These are phyloP conservation scores for Sciurus carolinensis DNA, from an alignment of 2,797 vertebrate genomes.

Conservation along the genomic window DNA sequence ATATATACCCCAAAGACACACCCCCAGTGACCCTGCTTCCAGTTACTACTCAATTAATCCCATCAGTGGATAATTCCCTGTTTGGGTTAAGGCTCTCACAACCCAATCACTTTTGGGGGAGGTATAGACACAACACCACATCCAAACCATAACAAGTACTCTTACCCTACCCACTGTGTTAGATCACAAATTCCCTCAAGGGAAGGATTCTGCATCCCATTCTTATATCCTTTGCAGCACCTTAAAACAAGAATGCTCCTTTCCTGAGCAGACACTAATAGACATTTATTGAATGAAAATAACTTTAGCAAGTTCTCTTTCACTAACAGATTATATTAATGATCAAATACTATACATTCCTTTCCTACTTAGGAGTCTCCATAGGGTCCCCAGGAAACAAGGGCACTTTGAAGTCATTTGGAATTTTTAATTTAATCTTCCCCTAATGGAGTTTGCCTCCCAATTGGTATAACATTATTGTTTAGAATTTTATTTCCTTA, in stretches of 20 bases:
- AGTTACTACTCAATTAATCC: too few species aligned
- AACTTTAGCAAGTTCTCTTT: slow-evolving; percentile 2
- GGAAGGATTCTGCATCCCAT: background rate
- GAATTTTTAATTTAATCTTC: slow-evolving; percentile 79
- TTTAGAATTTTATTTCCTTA: slow-evolving; percentile 74
- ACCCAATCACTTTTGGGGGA: too few species aligned
- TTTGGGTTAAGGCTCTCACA: too few species aligned
- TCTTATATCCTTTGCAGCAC: background rate
- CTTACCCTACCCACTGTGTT: background rate
- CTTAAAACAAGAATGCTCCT: background rate
- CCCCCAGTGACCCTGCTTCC: too few species aligned
- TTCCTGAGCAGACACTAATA: slow-evolving; percentile 58
- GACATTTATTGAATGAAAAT: background rate
- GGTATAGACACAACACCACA: too few species aligned
- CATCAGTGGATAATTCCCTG: too few species aligned
- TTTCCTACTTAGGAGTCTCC: slow-evolving; percentile 83
- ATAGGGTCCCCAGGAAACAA: slow-evolving; percentile 84
- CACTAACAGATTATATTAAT: background rate
- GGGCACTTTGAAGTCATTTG: slow-evolving; percentile 85
- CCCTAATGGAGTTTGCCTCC: slow-evolving; percentile 80
- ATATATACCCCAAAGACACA: too few species aligned
- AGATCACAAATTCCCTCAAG: background rate
- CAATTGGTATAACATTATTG: slow-evolving; percentile 73
- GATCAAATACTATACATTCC: slow-evolving; percentile 78
- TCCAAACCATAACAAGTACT: too few species aligned